These are phyloP conservation scores for Aleiodes sp. DNA, from an alignment of 1,140 invertebrate genomes.

Conservation along the genomic window DNA sequence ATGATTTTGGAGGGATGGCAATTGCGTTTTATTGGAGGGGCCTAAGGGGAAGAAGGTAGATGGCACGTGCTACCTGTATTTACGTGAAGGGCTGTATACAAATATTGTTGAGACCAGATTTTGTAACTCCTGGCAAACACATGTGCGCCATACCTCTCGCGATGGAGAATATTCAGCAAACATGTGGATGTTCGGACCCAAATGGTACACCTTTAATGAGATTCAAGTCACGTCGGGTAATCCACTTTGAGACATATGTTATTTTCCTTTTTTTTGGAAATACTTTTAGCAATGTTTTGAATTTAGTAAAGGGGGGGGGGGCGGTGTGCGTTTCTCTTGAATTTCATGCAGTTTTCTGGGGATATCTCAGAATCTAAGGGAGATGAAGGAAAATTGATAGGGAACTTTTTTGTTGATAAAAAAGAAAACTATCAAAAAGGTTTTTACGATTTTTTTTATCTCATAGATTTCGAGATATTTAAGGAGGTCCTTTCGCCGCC, in stretches of 20 bases:
- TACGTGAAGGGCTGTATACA: neutral
- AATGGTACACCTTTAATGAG: constrained; percentile 42
- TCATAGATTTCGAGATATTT: too few relatives aligned
- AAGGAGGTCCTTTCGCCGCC: too few relatives aligned
- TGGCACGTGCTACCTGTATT: constrained; percentile 35
- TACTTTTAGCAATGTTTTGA: too few relatives aligned
- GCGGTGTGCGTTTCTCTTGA: too few relatives aligned
- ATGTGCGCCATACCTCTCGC: constrained; percentile 19
- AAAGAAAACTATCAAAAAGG: neutral
- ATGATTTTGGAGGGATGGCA: neutral
- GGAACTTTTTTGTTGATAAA: neutral
- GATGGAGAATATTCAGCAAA: constrained; percentile 43
- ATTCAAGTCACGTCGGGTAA: constrained; percentile 45
- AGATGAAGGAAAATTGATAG: neutral
- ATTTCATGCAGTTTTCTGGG: neutral
- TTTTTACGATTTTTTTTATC: constrained; percentile 33
- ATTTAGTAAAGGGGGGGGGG: too few relatives aligned
- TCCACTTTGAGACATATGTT: neutral
- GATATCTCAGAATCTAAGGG: neutral
- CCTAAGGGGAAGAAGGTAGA: neutral
- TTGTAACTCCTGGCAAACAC: constrained; percentile 9
- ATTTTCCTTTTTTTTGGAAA: neutral
- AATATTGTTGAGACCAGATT: neutral
- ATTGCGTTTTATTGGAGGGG: neutral
- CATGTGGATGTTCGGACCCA: constrained; percentile 35